Percentiles rank a stretch among this genome's conserved stretches.
These are phyloP conservation scores for Pangasianodon hypophthalmus DNA, from an alignment of 2,113 vertebrate genomes.

Conservation along the genomic window DNA sequence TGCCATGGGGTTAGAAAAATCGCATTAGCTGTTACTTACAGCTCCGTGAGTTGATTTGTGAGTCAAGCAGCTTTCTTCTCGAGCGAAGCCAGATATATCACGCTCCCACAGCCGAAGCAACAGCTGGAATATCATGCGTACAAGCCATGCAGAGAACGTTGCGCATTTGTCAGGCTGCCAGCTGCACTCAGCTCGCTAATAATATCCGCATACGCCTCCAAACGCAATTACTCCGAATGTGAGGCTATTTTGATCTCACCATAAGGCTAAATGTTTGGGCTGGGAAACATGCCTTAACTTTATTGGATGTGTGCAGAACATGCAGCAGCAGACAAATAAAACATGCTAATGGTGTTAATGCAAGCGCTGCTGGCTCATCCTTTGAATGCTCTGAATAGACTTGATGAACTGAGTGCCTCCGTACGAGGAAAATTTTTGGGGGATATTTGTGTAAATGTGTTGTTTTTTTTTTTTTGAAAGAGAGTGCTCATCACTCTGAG, in stretches of 20 bases:
- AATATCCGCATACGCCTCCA: conserved; percentile 53
- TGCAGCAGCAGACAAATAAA: conserved; percentile 37
- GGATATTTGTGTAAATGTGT: conserved; percentile 19
- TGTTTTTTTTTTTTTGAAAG: background rate
- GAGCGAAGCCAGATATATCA: conserved; percentile 29
- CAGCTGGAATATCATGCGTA: conserved; percentile 56
- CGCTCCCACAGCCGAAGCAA: conserved; percentile 59
- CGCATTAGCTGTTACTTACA: conserved; percentile 33
- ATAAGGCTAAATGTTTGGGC: conserved; percentile 53
- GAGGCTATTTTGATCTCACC: conserved; percentile 15
- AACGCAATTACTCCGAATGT: conserved; percentile 26
- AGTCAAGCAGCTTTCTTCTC: conserved; percentile 39
- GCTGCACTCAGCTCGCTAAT: conserved; percentile 41
- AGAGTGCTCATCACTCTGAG: conserved; percentile 38
- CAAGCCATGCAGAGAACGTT: conserved; percentile 62
- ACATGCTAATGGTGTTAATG: conserved; percentile 22
- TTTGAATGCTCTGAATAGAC: conserved; percentile 42
- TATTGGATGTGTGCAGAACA: conserved; percentile 11
- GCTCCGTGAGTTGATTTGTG: conserved; percentile 16
- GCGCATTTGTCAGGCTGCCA: conserved; percentile 47
- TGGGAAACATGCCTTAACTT: conserved; percentile 35
- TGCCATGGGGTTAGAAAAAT: conserved; percentile 14
- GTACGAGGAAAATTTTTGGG: background rate
- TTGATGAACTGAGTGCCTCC: conserved; percentile 16
- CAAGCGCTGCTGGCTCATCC: conserved; percentile 44